A percentile compares a stretch with the other conserved stretches of the same genome.
Evolutionary conservation across 1,140 invertebrate species (phyloP).

Genomic region (Drosophila insularis): DNA sequence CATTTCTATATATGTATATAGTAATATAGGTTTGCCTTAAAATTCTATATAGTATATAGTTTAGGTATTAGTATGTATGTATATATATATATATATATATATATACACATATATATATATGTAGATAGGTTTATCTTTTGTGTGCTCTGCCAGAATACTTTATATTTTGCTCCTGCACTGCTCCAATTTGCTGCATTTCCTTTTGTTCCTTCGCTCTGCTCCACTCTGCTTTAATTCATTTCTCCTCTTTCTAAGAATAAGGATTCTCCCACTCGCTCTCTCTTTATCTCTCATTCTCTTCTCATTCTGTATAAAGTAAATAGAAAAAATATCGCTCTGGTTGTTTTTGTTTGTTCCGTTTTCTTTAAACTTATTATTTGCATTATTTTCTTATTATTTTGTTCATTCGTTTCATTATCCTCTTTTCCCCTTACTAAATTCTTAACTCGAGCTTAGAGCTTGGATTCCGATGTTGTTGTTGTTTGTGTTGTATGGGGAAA

Average conservation of each 20-base stretch:
- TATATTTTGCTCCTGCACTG: not conserved
- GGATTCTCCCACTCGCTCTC: not conserved
- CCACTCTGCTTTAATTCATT: not conserved
- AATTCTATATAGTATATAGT: constrained; percentile 11
- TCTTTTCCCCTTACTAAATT: not conserved
- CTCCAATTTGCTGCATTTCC: constrained; percentile 7
- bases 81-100: constrained; percentile 5
- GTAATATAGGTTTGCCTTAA: constrained; percentile 1
- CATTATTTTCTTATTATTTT: constrained; percentile 23
- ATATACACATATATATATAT: constrained; percentile 1
- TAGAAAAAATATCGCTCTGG: constrained; percentile 55
- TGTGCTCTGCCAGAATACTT: constrained; percentile 10
- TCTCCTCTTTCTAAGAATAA: not conserved
- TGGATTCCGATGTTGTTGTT: constrained; percentile 66
- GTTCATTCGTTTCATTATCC: constrained; percentile 61
- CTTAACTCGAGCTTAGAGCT: constrained; percentile 63
- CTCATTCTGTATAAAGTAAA: constrained; percentile 51
- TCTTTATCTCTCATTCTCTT: constrained; percentile 34
- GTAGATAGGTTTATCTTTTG: constrained; percentile 9
- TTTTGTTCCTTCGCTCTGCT: too few relatives aligned
- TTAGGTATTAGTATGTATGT: not conserved
- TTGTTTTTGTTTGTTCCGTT: constrained; percentile 29
- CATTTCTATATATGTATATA: constrained; percentile 9
- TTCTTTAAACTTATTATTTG: constrained; percentile 21
- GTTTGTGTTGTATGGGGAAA: constrained; percentile 55